Evolutionary conservation across 2,113 vertebrate species (phyloP), one percentile per base, ranked within the genome.

Genomic region (Numida meleagris): DNA sequence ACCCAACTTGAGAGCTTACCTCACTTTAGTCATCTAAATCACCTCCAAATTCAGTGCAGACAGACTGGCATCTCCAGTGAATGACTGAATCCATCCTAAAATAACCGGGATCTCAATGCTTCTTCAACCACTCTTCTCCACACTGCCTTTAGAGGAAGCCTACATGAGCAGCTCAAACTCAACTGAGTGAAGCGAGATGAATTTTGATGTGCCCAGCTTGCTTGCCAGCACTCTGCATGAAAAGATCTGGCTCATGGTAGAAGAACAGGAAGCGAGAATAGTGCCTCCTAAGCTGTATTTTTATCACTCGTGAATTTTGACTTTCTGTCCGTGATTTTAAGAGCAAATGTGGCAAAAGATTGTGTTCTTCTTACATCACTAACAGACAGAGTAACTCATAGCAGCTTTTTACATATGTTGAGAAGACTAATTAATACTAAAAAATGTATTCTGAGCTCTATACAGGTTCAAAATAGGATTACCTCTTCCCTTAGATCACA

Each of bases 341-440:
- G 51, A 84, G 40, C 14, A 67, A 86, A 84, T 0, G 14, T 19
- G 17, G 14, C 10, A 43, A 71, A 90, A 25, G 4, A 34, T 84
- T 63, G 6, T 21, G 57, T 66, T 7, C 19, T 38, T 68, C 38
- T 71, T 89, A 4, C 23, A 61, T 43, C 3, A 10, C 12, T 78
- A 42, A 84, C 79, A 85, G 24, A 87, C 67, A 71, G 40, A 66
- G 10, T 71, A 77, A 73, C 36, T 66, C 29, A n/a, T 3, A 63
- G 38, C 25, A 92, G 34, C 58, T 21, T 62, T 75, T 20, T 33
- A 71, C 10, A 71, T 29, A 50, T 43, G 27, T 70, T 50, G 53
- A 92, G 36, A 94, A 88, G 31, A 45, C 15, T 65, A 74, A 86
- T 61, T 63, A 81, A 91, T 70, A n/a, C n/a, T n/a, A n/a, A n/a